These are phyloP conservation scores for Drosophila santomea DNA, from an alignment of 1,140 invertebrate species.

Conservation along the genomic window DNA sequence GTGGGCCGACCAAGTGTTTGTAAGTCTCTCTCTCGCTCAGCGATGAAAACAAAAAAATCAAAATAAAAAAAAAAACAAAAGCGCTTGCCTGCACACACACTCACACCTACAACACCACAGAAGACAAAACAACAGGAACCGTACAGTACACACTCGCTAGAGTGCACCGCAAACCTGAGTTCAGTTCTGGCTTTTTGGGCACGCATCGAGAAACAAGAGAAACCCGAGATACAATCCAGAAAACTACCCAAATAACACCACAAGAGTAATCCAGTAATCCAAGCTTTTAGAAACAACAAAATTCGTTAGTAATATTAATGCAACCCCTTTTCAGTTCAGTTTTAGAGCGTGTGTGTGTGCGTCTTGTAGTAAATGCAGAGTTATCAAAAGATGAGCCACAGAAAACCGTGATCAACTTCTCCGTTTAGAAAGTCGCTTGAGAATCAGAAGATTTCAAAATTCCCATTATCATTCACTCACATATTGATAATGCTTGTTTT, in stretches of 20 bases:
- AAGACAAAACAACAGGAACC: constrained; percentile 33
- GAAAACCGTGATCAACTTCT: constrained; percentile 16
- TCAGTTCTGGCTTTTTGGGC: constrained; percentile 67
- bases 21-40: constrained; percentile 59
- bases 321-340: constrained; percentile 47
- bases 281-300: constrained; percentile 47
- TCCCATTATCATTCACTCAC: constrained; percentile 42
- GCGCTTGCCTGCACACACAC: constrained; percentile 71
- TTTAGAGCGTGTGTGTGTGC: constrained; percentile 46
- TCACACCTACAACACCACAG: constrained; percentile 25
- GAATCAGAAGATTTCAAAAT: constrained; percentile 8
- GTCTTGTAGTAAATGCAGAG: constrained; percentile 52
- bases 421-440: constrained; percentile 1
- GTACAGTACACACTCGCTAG: constrained; percentile 61
- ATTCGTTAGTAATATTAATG: constrained; percentile 42
- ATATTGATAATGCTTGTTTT: constrained; percentile 48
- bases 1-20: constrained; percentile 67
- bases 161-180: constrained; percentile 67
- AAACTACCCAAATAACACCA: constrained; percentile 9
- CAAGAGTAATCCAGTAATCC: constrained; percentile 40
- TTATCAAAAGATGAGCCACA: constrained; percentile 57
- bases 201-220: constrained; percentile 52
- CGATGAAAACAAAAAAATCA: constrained; percentile 45
- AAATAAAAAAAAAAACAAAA: constrained; percentile 6
- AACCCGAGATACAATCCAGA: constrained; percentile 19